Conservation (phyloP, 2,888 invertebrate genomes). For the Phytoseiulus persimilis region DNA sequence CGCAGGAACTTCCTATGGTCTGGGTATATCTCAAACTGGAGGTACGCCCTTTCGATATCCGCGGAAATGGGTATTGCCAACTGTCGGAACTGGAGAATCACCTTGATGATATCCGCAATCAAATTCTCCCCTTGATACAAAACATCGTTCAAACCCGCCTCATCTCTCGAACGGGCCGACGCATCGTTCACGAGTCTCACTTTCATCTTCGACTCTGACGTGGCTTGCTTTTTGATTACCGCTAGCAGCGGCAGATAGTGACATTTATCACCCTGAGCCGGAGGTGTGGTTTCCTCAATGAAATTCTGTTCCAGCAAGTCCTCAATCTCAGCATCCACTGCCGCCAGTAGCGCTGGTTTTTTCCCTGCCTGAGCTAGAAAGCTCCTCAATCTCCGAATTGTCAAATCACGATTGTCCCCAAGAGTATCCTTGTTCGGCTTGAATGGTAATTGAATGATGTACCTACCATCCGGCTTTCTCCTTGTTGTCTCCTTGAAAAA, state of each 20-base stretch:
- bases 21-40: neutral
- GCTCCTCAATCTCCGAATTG: neutral
- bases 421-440: neutral
- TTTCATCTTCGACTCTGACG: neutral
- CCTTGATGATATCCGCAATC: neutral
- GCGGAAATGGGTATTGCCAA: neutral
- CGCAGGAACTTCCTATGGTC: neutral
- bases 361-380: neutral
- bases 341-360: neutral
- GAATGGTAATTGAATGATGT: neutral
- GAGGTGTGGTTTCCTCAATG: neutral
- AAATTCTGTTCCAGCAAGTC: neutral
- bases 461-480: neutral
- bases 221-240: neutral
- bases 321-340: neutral
- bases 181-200: neutral
- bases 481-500: neutral
- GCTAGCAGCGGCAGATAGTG: neutral
- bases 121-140: neutral
- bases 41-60: neutral
- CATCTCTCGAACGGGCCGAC: neutral
- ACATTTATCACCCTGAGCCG: neutral
- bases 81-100: neutral
- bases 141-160: neutral
- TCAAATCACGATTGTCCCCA: neutral